Base-by-base conservation (phyloP, 2,888 invertebrate species). In the Anagyrus pseudococci region DNA sequence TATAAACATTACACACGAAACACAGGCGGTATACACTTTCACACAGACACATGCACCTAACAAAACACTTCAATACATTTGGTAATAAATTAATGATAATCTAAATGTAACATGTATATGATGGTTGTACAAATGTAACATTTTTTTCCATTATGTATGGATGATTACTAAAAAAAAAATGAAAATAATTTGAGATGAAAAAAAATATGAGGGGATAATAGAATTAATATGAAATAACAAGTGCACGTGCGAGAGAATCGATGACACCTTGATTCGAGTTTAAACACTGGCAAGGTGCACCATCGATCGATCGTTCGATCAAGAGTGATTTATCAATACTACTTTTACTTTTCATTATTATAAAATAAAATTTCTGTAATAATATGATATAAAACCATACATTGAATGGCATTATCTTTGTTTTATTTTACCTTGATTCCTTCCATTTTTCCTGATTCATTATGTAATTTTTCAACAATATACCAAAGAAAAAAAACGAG, bases 341-440 rank as follows among this genome's bases (percentile, higher is more conserved):
- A 84, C 84, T 85, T 85, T 85, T 85, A 85, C 84, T 78, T 76
- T 77, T 77, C 76, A 85, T 86, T 85, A 85, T 85, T 85, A 85
- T 84, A 83, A 85, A 85, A 85, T 86, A 86, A 85, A 84, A 85
- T 85, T 86, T 86, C 85, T 86, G 86, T 85, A 85, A 85, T 76
- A 80, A 75, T 78, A 76, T 76, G 74, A 79, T 76, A 78, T 78
- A 79, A 78, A 78, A 79, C 77, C 77, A 79, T 78, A 77, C 76
- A 77, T 77, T 79, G 77, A 78, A 78, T 79, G 78, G 77, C 76
- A 78, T 41, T 33, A 43, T n/a, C n/a, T 4, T 48, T 48, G 48
- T 29, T 48, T n/a, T 48, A 29, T 26, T 48, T 48, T 2, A 48
- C 26, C 26, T 48, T 4, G 8, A 22, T 48, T 48, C 3, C 8